Evolutionary conservation across 2,888 invertebrate species (phyloP), one percentile per base, ranked within the genome.

Genomic region (Agrotis segetum): DNA sequence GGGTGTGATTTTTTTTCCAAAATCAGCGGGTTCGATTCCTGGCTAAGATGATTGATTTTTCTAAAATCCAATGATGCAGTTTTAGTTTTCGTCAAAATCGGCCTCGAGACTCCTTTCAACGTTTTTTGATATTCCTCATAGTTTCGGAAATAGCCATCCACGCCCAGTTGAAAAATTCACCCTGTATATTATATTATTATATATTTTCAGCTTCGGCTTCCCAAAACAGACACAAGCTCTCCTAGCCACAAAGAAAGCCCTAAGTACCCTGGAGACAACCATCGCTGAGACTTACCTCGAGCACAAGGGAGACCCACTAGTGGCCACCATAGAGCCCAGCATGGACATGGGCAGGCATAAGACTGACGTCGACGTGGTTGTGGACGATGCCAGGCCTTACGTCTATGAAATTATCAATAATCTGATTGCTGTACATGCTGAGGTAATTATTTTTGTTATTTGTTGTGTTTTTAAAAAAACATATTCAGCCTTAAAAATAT

Each of bases 261-360:
- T 98, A 7, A 96, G 96, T 71, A 92, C 94, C 6, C 92, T 97
- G 50, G 97, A 97, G 85, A 94, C 95, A 4, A 96, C 96, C 9
- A 97, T 98, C 71, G 96, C 98, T 17, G 98, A 98, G 87, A 97
- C 97, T 3, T 98, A 98, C 90, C 96, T 98, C 63, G 99, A 99
- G 91, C 98, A 98, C 88, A 99, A 99, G 89, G 98, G 98, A 58
- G 99, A 99, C 94, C 99, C 99, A 0, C 96, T 99, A 16, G 99
- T 99, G 34, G 99, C 99, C n/a, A 98, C 98, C 9, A 99, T 99
- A 79, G 99, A 99, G 93, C 99, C 98, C 9, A 99, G 98, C 77
- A 99, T 99, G 99, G 99, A 99, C 93, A 96, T 98, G 89, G 99
- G 99, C 0, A 97, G 98, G 71, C 98, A 99, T 89, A 98, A 98